Percentiles rank a stretch among this genome's conserved stretches.
phyloP scores from a whole-genome alignment of 2,797 vertebrate species.

The Agapornis canus region DNA sequence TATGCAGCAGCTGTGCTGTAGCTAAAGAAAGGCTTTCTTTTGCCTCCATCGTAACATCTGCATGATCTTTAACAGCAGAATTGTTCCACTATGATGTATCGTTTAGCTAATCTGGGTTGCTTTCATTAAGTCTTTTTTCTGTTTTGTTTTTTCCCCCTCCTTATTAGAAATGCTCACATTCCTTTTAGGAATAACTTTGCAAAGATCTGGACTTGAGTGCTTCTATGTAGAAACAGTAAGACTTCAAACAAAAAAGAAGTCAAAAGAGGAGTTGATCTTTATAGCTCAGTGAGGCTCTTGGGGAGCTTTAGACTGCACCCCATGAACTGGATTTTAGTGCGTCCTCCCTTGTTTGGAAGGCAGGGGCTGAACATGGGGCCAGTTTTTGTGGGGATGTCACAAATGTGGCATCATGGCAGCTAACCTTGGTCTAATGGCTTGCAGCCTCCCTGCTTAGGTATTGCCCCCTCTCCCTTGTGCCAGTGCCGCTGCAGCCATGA shows the following conservation, averaged over 20 bases:
- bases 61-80: slow-evolving; percentile 50
- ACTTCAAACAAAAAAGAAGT: background rate
- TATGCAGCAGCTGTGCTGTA: slow-evolving; percentile 55
- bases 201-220: background rate
- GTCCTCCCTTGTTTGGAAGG: background rate
- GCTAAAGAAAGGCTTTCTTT: slow-evolving; percentile 57
- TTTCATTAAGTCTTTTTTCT: background rate
- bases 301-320: background rate
- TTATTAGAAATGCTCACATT: background rate
- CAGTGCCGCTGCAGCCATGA: rapidly evolving
- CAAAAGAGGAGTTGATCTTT: background rate
- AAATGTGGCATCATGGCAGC: background rate
- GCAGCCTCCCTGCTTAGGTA: background rate
- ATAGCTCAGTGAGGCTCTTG: background rate
- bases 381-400: background rate
- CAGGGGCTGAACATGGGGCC: background rate
- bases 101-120: slow-evolving; percentile 1
- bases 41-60: slow-evolving; percentile 37
- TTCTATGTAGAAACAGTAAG: background rate
- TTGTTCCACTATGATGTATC: background rate
- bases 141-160: background rate
- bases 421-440: background rate
- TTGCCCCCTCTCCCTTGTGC: rapidly evolving
- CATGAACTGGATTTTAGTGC: background rate
- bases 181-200: background rate